Evolutionary conservation across 2,113 vertebrate species (phyloP), one percentile per base, ranked within the genome.

Genomic region (Procavia capensis): DNA sequence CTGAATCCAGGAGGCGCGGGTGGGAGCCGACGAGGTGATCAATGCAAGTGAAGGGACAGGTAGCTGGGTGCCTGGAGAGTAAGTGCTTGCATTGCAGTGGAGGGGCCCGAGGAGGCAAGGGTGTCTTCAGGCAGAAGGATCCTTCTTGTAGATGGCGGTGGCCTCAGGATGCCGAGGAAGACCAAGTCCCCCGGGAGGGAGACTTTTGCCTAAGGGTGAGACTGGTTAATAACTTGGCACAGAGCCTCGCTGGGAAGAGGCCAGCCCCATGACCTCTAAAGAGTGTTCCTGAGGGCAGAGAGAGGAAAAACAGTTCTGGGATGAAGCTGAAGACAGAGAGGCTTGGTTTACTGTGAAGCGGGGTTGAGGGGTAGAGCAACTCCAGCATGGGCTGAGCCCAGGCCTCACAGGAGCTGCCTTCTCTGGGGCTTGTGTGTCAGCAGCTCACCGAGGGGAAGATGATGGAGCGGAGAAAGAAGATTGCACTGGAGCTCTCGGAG

Each of bases 381-480:
- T 39, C 5, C 36, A 24, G 0, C 43, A 24, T 64, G 54, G 45
- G 16, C 0, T 0, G 0, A 17, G 39, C 43, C 29, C 87, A 10
- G 47, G 64, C 85, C 47, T 20, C 59, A 72, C 27, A 5, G 90
- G 47, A 41, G n/a, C 61, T 82, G 50, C 80, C 29, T 83, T 74
- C 61, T 29, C 54, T 39, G 81, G 80, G 41, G 43, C 70, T 1
- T 90, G 24, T 87, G 34, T 86, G 59, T 82, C 82, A 9, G 79
- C 97, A 99, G 99, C 98, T 99, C 93, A 99, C 99, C 0, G 99
- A 99, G 97, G 99, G 99, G 82, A 99, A 99, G 98, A 99, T 99
- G 98, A 99, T 99, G 99, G 99, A 99, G 95, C 99, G 99, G 92
- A 99, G 99, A 96, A 99, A 99, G 99, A 99, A 99, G 98, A 99